A percentile compares a stretch with the other conserved stretches of the same genome.
Conservation (phyloP, 2,113 vertebrate genomes). For the Uria lomvia region DNA sequence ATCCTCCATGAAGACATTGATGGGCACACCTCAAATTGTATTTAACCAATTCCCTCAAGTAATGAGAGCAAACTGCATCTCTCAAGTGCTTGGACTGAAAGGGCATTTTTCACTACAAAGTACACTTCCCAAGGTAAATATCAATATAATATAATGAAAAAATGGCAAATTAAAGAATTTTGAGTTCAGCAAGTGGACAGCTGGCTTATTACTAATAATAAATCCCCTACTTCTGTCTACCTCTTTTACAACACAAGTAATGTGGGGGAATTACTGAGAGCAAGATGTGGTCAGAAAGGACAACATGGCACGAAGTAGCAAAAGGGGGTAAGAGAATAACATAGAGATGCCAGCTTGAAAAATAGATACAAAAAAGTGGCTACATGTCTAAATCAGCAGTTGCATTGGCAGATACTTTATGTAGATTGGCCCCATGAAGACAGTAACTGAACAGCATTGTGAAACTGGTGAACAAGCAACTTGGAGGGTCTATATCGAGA, state of each 20-base stretch:
- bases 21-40: not conserved
- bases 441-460: not conserved
- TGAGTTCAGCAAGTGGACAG: not conserved
- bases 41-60: conserved; percentile 19
- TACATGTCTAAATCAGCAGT: not conserved
- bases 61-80: not conserved
- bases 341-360: not conserved
- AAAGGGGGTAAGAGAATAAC: not conserved
- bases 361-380: not conserved
- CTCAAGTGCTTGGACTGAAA: not conserved
- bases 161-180: not conserved
- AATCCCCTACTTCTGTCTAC: not conserved
- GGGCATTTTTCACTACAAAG: not conserved
- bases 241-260: not conserved
- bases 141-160: not conserved
- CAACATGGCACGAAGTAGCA: not conserved
- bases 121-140: conserved; percentile 19
- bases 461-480: not conserved
- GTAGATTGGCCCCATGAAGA: not conserved
- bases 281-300: not conserved
- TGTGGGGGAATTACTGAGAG: not conserved
- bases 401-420: not conserved
- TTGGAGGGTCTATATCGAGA: not conserved
- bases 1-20: not conserved
- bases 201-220: not conserved